These are phyloP conservation scores for Apoderus coryli DNA, from an alignment of 2,888 invertebrate species.

Conservation along the genomic window DNA sequence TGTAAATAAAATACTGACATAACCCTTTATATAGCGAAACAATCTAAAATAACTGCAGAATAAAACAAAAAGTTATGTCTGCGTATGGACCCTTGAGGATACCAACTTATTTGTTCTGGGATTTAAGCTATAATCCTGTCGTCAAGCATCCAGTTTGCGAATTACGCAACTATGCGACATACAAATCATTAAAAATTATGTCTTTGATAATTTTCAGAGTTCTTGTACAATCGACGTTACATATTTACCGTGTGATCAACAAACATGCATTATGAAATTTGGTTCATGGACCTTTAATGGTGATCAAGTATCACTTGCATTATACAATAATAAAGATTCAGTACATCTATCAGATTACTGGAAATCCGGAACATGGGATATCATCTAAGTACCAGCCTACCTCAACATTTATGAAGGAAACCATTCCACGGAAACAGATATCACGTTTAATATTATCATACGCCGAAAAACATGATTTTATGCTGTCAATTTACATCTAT, in stretches of 20 bases:
- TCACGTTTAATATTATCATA: constrained; percentile 92
- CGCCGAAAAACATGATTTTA: constrained; percentile 96
- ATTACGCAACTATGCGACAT: too few species aligned
- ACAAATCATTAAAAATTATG: too few species aligned
- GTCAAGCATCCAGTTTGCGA: too few species aligned
- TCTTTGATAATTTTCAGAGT: constrained; percentile 69
- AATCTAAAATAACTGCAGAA: too few species aligned
- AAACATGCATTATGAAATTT: constrained; percentile 98
- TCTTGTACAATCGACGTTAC: constrained; percentile 99
- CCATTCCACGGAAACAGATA: constrained; percentile 86
- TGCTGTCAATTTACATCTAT: too few species aligned
- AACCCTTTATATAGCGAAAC: too few species aligned
- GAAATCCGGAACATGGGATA: constrained; percentile 99
- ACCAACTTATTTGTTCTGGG: too few species aligned
- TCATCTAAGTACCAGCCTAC: constrained; percentile 89
- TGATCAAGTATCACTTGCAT: constrained; percentile 86
- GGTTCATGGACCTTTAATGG: constrained; percentile 98
- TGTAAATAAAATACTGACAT: too few species aligned
- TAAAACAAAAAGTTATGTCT: too few species aligned
- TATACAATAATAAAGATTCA: constrained; percentile 90
- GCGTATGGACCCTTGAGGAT: too few species aligned
- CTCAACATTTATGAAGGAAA: constrained; percentile 79
- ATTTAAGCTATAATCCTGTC: too few species aligned
- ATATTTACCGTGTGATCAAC: constrained; percentile 99
- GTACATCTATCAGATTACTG: constrained; percentile 95